phyloP scores from a whole-genome alignment of 2,888 invertebrate species.

The Cerastoderma edule region DNA sequence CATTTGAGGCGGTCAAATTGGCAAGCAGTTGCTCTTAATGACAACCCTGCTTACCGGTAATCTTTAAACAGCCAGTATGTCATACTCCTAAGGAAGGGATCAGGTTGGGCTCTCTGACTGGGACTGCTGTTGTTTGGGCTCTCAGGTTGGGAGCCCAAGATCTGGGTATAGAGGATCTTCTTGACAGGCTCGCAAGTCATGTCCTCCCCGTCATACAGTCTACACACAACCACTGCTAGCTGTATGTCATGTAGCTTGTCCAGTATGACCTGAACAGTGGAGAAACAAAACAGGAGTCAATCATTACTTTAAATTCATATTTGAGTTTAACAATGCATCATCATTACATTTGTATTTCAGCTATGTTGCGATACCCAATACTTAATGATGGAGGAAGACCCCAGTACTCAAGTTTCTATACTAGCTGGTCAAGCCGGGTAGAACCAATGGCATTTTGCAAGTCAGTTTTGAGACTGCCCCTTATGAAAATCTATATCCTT shows the following conservation, averaged over 20 bases:
- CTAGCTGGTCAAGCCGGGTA: no score
- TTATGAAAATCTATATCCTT: no score
- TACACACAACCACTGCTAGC: constrained; percentile 95
- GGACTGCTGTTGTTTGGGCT: constrained; percentile 90
- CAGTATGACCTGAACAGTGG: constrained; percentile 88
- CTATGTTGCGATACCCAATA: no score
- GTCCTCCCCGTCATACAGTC: constrained; percentile 91
- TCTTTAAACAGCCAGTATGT: constrained; percentile 98
- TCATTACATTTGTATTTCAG: no score
- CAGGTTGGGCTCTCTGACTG: constrained; percentile 84
- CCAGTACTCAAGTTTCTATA: no score
- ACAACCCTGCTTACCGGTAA: constrained; percentile 85
- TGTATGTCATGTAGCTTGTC: constrained; percentile 97
- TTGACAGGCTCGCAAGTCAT: constrained; percentile 75
- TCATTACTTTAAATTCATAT: neutral
- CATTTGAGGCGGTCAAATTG: no score
- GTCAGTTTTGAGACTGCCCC: no score
- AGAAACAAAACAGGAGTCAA: neutral
- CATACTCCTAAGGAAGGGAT: constrained; percentile 99
- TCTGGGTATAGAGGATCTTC: constrained; percentile 74
- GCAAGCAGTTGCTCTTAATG: no score
- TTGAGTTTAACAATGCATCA: neutral
- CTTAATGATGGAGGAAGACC: no score
- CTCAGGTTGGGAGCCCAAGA: constrained; percentile 77
- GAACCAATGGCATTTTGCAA: no score